Evolutionary conservation across 2,888 invertebrate genomes (phyloP), one percentile per base, ranked within the genome.

Genomic region (Leptopterna dolabrata): DNA sequence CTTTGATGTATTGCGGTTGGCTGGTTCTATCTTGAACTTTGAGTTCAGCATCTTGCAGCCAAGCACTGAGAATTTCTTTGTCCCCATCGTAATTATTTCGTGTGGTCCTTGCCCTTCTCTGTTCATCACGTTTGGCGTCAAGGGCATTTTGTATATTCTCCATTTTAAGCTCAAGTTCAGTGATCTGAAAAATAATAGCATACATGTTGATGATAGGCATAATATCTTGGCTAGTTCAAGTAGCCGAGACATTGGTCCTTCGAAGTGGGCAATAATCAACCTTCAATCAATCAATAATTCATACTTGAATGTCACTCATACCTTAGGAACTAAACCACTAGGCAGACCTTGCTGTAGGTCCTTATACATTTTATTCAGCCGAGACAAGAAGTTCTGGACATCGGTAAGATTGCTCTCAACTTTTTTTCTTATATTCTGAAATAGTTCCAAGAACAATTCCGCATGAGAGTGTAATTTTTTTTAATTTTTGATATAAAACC

Each of bases 71-170:
- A 89, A 95, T 95, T 90, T 97, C 97, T 36, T 96, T 95, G 91
- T 96, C 97, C 36, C 93, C 93, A 76, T 95, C 92, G 92, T 97
- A 97, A 90, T 97, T 97, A 82, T 95, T 94, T 87, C 97, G 94
- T 87, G 96, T 94, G 19, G 96, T 96, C 90, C 95, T 94, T 30
- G 97, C 97, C 89, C 97, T 95, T 92, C 97, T 96, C 92, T 96
- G 96, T 92, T 97, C 97, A 91, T 96, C 94, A 91, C 96, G 95
- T 92, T 97, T 97, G 91, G 96, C 96, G 91, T 97, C 97, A 96
- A 97, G 96, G 81, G 94, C 94, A 90, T 95, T 95, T 84, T 94
- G 94, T 87, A 96, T 93, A 89, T 95, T 94, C 92, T 98, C 97
- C 80, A 96, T 94, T 86, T 96, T 93, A 90, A 97, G 92, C 92